Evolutionary conservation across 2,113 vertebrate species (phyloP).

Genomic region (Pavo muticus): DNA sequence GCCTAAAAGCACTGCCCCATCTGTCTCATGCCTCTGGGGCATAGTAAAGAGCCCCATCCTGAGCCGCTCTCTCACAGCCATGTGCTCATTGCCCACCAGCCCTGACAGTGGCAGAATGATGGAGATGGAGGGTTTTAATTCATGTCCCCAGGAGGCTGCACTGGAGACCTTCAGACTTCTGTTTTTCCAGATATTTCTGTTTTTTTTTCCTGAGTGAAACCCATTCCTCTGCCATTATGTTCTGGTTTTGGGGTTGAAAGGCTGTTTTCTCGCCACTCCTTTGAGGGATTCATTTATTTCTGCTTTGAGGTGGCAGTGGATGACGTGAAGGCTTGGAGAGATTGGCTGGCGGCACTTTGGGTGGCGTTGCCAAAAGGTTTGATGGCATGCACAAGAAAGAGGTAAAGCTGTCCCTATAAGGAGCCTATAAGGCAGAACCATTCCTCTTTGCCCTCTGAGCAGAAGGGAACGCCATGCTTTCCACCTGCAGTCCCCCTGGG

Average conservation of each 20-base stretch:
- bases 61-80: too few relatives aligned
- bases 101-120: neutral
- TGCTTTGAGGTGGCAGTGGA: neutral
- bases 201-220: neutral
- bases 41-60: neutral
- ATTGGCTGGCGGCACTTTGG: neutral
- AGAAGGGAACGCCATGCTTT: fast-evolving
- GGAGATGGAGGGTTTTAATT: neutral
- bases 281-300: neutral
- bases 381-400: neutral
- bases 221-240: fast-evolving
- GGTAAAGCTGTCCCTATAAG: neutral
- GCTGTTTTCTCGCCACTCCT: fast-evolving
- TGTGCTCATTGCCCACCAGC: neutral
- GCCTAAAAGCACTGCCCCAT: conserved; percentile 51
- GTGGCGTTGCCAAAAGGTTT: fast-evolving
- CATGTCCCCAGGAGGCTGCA: fast-evolving
- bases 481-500: neutral
- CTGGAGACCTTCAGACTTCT: neutral
- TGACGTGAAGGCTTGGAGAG: neutral
- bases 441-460: neutral
- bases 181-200: neutral
- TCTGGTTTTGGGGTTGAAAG: neutral
- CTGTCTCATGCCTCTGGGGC: conserved; percentile 38
- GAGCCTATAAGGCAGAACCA: neutral